phyloP scores from a whole-genome alignment of 2,113 vertebrate genomes.

The Plectropomus leopardus region DNA sequence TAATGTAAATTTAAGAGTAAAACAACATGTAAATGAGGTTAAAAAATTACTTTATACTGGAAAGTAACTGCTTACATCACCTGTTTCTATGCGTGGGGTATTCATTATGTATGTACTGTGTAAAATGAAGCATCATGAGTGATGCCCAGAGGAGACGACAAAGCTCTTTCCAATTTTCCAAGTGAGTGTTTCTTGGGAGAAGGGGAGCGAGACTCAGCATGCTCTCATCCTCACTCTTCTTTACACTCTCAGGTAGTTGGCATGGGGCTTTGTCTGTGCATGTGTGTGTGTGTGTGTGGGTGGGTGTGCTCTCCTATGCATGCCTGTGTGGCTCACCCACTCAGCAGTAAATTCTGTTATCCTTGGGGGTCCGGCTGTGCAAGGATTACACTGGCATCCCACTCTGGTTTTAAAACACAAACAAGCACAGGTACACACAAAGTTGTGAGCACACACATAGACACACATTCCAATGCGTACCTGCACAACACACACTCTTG shows the following conservation, averaged over 20 bases:
- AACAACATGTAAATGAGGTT: background rate
- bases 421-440: constrained; percentile 50
- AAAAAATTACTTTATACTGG: background rate
- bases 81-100: constrained; percentile 12
- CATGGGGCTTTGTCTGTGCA: constrained; percentile 31
- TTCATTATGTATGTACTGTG: constrained; percentile 49
- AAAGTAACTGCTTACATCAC: background rate
- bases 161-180: constrained; percentile 72
- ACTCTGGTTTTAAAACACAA: constrained; percentile 71
- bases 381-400: constrained; percentile 81
- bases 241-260: constrained; percentile 68
- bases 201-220: constrained; percentile 53
- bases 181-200: constrained; percentile 63
- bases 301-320: constrained; percentile 40
- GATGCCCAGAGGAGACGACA: constrained; percentile 52
- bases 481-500: constrained; percentile 32
- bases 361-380: constrained; percentile 72
- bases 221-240: constrained; percentile 67
- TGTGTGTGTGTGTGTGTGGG: constrained; percentile 25
- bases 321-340: constrained; percentile 66
- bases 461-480: constrained; percentile 46
- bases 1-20: constrained; percentile 1
- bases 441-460: background rate
- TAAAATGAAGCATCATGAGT: constrained; percentile 49
- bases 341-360: constrained; percentile 75